Evolutionary conservation across 2,888 invertebrate genomes (phyloP), one percentile per base, ranked within the genome.

Genomic region (Rhamphomyia laevipes): DNA sequence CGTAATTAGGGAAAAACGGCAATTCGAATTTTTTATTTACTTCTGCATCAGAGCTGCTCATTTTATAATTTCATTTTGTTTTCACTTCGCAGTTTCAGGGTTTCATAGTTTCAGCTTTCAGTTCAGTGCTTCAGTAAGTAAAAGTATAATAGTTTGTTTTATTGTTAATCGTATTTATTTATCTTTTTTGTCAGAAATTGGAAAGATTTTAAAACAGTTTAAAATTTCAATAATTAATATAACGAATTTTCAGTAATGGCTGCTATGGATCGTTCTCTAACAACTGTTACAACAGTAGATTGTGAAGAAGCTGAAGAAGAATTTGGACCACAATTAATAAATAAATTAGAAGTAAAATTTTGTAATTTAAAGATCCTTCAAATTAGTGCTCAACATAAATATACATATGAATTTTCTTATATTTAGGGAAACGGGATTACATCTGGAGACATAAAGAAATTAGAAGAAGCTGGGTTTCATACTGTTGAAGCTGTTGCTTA

Each of bases 401-500:
- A 12, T 21, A 21, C 15, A 18, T 40, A 17, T 21, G 3, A 16
- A 15, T 43, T 7, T 12, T 27, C 27, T 27, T 9, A 52, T 57
- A 62, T 67, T 18, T 59, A 95, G 93, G 86, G 86, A 13, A 86
- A 88, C 77, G 95, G 95, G 27, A 92, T 97, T 46, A 85, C 86
- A 54, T 77, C 84, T 5, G 82, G 80, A 3, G 99, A 99, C 66
- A 81, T 97, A 2, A 94, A 94, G 67, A 94, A 94, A 64, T 73
- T 99, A 35, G 82, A 87, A 65, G 95, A 95, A 63, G 86, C 87
- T 15, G 99, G 97, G 0, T 94, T 84, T 63, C 83, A 91, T 64
- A 99, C 99, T 0, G 87, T 99, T 0, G 97, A 97, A 65, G 80
- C 97, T 0, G 81, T 99, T 12, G 96, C 96, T 0, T 96, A 87